phyloP scores from a whole-genome alignment of 2,888 invertebrate species.

The Drosophila longiperda region DNA sequence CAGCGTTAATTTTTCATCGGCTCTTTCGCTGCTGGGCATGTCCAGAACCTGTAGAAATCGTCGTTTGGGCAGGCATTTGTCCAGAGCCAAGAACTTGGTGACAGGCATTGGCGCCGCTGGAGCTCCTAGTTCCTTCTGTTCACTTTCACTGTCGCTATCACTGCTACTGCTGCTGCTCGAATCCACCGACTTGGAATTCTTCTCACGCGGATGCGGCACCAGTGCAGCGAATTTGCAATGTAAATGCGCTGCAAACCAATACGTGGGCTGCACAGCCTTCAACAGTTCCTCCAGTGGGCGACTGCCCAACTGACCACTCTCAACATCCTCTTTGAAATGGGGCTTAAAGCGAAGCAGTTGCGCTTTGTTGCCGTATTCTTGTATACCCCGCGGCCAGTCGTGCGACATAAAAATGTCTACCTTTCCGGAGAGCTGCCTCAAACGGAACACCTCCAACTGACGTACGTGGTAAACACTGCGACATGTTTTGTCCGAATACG shows the following conservation, averaged over 20 bases:
- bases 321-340: constrained; percentile 94
- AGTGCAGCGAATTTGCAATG: constrained; percentile 98
- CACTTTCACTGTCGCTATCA: constrained; percentile 32
- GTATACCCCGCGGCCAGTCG: constrained; percentile 98
- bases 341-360: constrained; percentile 91
- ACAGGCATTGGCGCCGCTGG: constrained; percentile 70
- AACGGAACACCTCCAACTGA: constrained; percentile 93
- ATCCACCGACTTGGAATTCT: neutral
- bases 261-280: constrained; percentile 91
- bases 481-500: constrained; percentile 91
- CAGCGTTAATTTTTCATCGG: constrained; percentile 54
- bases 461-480: constrained; percentile 97
- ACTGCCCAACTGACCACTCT: constrained; percentile 93
- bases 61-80: constrained; percentile 96
- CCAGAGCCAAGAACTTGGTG: constrained; percentile 97
- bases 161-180: constrained; percentile 39
- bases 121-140: constrained; percentile 10
- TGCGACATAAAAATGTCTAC: constrained; percentile 97
- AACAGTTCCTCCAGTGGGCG: constrained; percentile 93
- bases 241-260: constrained; percentile 99
- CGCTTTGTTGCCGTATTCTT: constrained; percentile 92
- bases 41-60: constrained; percentile 95
- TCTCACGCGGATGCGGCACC: constrained; percentile 91
- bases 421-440: constrained; percentile 90
- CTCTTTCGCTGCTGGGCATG: constrained; percentile 32